Evolutionary conservation across 2,888 invertebrate species (phyloP), one percentile per base, ranked within the genome.

Genomic region (Empis livida): DNA sequence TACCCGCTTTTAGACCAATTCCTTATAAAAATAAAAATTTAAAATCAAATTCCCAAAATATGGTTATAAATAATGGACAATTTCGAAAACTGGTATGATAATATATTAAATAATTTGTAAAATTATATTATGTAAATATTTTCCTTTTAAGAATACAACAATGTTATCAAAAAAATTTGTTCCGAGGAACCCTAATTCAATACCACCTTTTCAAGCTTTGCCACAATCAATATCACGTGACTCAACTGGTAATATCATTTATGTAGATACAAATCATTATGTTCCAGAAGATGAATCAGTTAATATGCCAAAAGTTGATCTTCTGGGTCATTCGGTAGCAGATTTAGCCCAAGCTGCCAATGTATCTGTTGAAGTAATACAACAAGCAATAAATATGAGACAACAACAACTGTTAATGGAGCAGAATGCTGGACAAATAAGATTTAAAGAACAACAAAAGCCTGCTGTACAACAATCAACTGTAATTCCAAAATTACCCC

Each of bases 1-100:
- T 89, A 10, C 89, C 89, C 31, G 80, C 85, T 0, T 89, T 89
- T 67, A 83, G 77, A 60, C 88, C 88, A 0, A 73, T 88, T 53
- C 85, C 87, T 40, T 77, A 81, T 20, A 79, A 77, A 9, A 37
- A n/a, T 13, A 35, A 35, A 1, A 35, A 35, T 27, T 8, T 27
- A 27, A 27, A 27, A 9, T 27, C 23, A 5, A 27, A 9, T 27
- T 5, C 9, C 9, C 23, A 27, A 27, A 20, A 5, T 20, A n/a
- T n/a, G n/a, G 20, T 20, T 20, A 3, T 5, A 20, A 20, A 20
- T 20, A 20, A 20, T 20, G 20, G 20, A 20, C 23, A 27, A 27
- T 27, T 27, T 27, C 23, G 23, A 27, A 27, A 27, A 9, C 8
- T 27, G 9, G 23, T 27, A 27, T 8, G 23, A 27, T 27, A 8